These are phyloP conservation scores for Chelonus insularis DNA, from an alignment of 1,140 invertebrate species.

Conservation along the genomic window DNA sequence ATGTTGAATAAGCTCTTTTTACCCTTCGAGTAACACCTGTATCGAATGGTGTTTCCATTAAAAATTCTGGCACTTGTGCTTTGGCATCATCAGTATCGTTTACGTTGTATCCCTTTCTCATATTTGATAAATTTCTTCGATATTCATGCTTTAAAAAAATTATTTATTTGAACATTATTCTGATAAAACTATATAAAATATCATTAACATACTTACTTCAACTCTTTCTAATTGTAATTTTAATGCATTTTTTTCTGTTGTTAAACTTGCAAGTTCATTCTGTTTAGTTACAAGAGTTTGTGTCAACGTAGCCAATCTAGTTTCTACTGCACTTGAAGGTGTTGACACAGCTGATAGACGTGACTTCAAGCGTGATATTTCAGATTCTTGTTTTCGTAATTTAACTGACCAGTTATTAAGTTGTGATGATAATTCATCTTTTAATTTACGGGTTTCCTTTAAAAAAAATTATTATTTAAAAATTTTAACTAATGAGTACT, in stretches of 20 bases:
- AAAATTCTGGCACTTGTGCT: constrained; percentile 70
- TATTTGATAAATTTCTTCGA: constrained; percentile 49
- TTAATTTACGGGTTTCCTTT: constrained; percentile 65
- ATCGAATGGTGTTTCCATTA: constrained; percentile 78
- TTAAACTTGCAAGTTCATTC: constrained; percentile 73
- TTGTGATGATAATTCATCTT: constrained; percentile 65
- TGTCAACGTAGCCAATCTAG: constrained; percentile 70
- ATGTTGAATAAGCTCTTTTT: constrained; percentile 76
- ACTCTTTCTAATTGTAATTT: constrained; percentile 77
- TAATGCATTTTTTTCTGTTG: constrained; percentile 79
- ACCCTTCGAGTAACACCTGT: constrained; percentile 76
- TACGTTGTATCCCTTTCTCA: constrained; percentile 57
- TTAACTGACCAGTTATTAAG: constrained; percentile 59
- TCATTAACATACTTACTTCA: constrained; percentile 61
- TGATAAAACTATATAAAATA: neutral
- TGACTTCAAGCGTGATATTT: constrained; percentile 65
- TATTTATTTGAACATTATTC: neutral
- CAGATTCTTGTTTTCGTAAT: constrained; percentile 65
- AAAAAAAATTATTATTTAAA: constrained; percentile 26
- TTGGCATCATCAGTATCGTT: constrained; percentile 72
- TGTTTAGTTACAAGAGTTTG: constrained; percentile 83
- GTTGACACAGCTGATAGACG: constrained; percentile 62
- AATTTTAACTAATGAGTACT: too few relatives aligned
- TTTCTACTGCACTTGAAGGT: constrained; percentile 68
- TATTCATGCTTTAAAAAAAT: constrained; percentile 59